Base-by-base conservation (phyloP, 2,888 invertebrate species). In the Polyommatus iphigenia region DNA sequence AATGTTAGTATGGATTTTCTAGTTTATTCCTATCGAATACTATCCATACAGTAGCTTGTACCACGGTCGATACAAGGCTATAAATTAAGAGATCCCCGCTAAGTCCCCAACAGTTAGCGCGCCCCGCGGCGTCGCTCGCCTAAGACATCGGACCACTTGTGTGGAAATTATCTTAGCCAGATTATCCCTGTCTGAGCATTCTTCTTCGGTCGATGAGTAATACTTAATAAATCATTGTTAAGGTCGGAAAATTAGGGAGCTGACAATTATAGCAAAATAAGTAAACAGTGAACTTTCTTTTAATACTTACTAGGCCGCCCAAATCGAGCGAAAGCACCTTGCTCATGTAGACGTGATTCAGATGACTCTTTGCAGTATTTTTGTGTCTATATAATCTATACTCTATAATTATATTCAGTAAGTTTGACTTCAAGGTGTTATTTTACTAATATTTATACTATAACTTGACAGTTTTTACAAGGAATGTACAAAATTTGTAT, bases 71-170 rank as follows among this genome's bases (percentile, higher is more conserved):
- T 86, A 85, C 84, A 81, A 84, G 81, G 91, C 93, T 89, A 94
- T 93, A 94, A 93, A 93, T 94, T 93, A 93, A 92, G 93, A 93
- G 93, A 92, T 93, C 90, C 91, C 91, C 88, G 90, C 90, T 92
- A 93, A 93, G 92, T 89, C 92, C 90, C 93, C 91, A 90, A 89
- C 91, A 90, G 87, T 87, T 86, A 82, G 89, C 87, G 88, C 90
- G 86, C 91, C 92, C 91, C 89, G 90, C 88, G 89, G 92, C 89
- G 91, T 87, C 84, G 84, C 89, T 87, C 88, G 85, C 86, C 87
- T 86, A 89, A 89, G 89, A 91, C 89, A 89, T 89, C 86, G 87
- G 85, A 83, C 86, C 88, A 89, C 88, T 89, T 89, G 87, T 88
- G 86, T 90, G 89, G 89, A 89, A 91, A 90, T 90, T 91, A 91